phyloP scores from a whole-genome alignment of 2,797 vertebrate genomes.

The Tokudaia tokunoshimensis region DNA sequence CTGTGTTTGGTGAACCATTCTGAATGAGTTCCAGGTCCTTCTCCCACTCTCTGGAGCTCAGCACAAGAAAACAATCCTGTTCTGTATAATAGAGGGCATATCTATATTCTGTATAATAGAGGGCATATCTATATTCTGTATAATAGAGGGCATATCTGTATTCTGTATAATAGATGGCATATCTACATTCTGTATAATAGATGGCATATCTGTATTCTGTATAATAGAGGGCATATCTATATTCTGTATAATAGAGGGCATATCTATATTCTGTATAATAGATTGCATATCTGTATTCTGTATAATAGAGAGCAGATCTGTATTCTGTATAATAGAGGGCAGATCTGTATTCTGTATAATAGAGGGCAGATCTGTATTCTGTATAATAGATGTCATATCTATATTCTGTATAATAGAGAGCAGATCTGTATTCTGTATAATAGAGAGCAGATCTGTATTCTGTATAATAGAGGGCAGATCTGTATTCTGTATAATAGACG shows the following conservation, averaged over 20 bases:
- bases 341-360: too few relatives aligned
- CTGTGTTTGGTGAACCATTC: background rate
- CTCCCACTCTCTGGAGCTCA: background rate
- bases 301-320: background rate
- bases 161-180: background rate
- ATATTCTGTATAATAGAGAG: too few relatives aligned
- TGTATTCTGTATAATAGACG: background rate
- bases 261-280: background rate
- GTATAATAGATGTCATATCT: too few relatives aligned
- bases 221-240: background rate
- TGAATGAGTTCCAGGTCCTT: background rate
- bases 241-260: background rate
- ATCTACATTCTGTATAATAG: background rate
- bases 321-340: background rate
- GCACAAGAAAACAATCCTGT: background rate
- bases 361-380: too few relatives aligned
- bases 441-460: too few relatives aligned
- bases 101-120: too few relatives aligned
- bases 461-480: too few relatives aligned
- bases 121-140: too few relatives aligned
- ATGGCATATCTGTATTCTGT: background rate
- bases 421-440: too few relatives aligned
- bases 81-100: background rate
- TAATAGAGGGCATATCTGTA: too few relatives aligned
- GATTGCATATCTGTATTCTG: background rate